Conservation (phyloP, 2,113 vertebrate species). For the Atlantisia rogersi region DNA sequence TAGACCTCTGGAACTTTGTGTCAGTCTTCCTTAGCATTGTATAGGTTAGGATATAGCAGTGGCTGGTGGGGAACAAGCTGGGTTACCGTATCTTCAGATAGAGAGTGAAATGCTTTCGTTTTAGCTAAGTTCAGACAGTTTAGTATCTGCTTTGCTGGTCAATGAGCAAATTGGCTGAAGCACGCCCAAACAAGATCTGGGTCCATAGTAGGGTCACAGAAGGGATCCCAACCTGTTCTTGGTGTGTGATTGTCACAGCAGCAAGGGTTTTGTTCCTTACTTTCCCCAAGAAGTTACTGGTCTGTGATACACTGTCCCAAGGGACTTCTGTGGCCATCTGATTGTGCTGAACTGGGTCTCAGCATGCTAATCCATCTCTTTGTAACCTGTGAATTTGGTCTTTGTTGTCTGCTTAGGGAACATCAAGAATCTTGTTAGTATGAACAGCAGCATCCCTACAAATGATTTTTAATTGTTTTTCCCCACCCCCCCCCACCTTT, state of each 20-base stretch:
- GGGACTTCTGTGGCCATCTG: conserved; percentile 29
- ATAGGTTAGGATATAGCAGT: background rate
- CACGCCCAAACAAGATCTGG: background rate
- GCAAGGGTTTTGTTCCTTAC: background rate
- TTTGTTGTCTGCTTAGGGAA: background rate
- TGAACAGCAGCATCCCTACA: no score
- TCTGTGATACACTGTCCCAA: background rate
- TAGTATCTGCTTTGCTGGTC: background rate
- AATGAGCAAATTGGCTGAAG: background rate
- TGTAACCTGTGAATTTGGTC: background rate
- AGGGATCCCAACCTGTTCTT: background rate
- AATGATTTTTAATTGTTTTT: background rate
- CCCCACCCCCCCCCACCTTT: background rate
- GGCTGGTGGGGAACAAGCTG: background rate
- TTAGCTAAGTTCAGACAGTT: background rate
- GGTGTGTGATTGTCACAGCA: fast-evolving
- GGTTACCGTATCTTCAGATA: background rate
- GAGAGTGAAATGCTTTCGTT: background rate
- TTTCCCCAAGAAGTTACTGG: background rate
- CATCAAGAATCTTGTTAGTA: background rate
- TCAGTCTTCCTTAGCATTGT: background rate
- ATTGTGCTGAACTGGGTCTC: background rate
- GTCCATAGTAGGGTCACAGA: background rate
- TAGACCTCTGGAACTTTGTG: background rate
- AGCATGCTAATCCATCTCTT: background rate